phyloP scores from a whole-genome alignment of 2,888 invertebrate species.

The Ctena decussata region DNA sequence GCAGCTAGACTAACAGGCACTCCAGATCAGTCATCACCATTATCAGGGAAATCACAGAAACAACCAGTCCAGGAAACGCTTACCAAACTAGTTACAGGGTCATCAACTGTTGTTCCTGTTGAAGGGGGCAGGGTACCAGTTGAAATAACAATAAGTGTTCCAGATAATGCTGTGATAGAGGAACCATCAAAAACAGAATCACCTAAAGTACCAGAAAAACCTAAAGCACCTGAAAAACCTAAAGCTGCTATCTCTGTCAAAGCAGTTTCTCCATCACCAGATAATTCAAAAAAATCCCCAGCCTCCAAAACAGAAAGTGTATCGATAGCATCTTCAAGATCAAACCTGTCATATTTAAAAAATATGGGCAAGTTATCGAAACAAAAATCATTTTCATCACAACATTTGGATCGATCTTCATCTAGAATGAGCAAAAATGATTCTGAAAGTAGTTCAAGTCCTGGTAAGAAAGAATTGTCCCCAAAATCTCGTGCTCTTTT shows the following conservation, averaged over 20 bases:
- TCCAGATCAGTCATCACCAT: conserved; percentile 12
- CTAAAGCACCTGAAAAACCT: background rate
- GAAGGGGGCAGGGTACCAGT: conserved; percentile 2
- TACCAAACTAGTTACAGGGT: background rate
- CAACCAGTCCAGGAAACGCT: background rate
- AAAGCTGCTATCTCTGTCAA: conserved; percentile 13
- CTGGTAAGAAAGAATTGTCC: conserved; percentile 36
- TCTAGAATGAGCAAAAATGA: conserved; percentile 18
- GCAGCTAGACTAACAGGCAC: conserved; percentile 29
- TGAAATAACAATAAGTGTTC: conserved; percentile 1
- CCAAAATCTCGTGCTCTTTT: conserved; percentile 41
- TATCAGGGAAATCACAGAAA: conserved; percentile 24
- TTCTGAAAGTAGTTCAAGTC: conserved; percentile 12
- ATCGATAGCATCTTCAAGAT: conserved; percentile 16
- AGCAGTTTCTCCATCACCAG: conserved; percentile 27
- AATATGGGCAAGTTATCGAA: conserved; percentile 56
- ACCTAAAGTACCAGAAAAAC: too few species aligned
- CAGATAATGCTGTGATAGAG: background rate
- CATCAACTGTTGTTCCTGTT: background rate
- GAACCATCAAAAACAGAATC: background rate
- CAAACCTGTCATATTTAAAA: conserved; percentile 43
- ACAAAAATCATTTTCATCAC: conserved; percentile 63
- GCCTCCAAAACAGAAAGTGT: conserved; percentile 13
- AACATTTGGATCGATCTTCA: conserved; percentile 52
- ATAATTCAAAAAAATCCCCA: conserved; percentile 10